Evolutionary conservation across 1,140 invertebrate genomes (phyloP), one percentile per base, ranked within the genome.

Genomic region (Trialeurodes vaporariorum): DNA sequence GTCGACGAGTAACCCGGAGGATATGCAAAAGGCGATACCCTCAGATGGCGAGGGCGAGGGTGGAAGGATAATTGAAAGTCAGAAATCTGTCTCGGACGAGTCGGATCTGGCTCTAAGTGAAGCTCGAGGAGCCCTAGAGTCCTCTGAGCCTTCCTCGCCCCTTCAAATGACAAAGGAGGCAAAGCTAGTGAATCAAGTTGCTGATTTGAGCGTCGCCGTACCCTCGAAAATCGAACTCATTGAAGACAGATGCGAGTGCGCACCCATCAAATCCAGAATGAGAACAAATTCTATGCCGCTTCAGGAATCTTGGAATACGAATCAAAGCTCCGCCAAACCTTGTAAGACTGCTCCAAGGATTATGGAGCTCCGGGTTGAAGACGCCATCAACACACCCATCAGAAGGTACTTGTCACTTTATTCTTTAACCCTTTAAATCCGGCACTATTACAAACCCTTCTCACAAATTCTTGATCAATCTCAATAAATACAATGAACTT

Each of bases 1-100:
- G 13, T 68, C 67, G 25, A 65, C 70, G 11, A 70, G 70, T 26
- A 67, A 70, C 58, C 70, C 70, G 25, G 70, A 70, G 25, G 70
- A 67, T 34, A n/a, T 69, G 22, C 34, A 24, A 1, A 69, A 27
- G 34, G n/a, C n/a, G n/a, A n/a, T n/a, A n/a, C 58, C 64, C 12
- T 27, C 17, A 61, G 61, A n/a, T 22, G 59, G 21, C 13, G 21
- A 34, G 25, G 13, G 2, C 40, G n/a, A 69, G 2, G 2, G 22
- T n/a, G 58, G 26, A 26, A 13, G 25, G 25, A 26, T 59, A 1
- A 66, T 49, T 25, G 65, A 66, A 49, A 66, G 5, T 21, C 65
- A 49, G 21, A 24, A 59, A 13, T 66, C 65, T 11, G 34, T 59
- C 65, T 22, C 27, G 22, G 26, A 66, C 65, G 40, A 49, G 49